These are phyloP conservation scores for Phrynocephalus forsythii DNA, from an alignment of 2,797 vertebrate genomes.

Conservation along the genomic window DNA sequence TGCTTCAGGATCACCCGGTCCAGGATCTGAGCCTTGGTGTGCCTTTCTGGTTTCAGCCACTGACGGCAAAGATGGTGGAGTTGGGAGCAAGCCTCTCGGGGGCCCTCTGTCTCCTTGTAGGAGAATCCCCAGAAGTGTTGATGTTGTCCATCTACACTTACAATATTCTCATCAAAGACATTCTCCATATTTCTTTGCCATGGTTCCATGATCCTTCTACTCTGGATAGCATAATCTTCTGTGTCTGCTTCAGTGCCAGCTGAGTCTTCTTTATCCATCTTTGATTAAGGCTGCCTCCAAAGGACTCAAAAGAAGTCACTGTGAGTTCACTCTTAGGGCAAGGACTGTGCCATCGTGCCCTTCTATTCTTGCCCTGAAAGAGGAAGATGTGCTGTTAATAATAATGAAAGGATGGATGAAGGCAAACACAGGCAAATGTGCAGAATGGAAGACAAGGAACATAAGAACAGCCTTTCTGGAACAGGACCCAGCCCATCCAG, in stretches of 20 bases:
- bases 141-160: not conserved
- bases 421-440: no score
- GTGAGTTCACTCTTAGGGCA: not conserved
- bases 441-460: no score
- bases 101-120: not conserved
- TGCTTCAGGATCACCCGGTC: no score
- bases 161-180: not conserved
- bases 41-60: no score
- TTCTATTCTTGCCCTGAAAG: no score
- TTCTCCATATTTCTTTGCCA: not conserved
- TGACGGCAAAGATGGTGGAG: not conserved
- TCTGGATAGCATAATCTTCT: not conserved
- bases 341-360: not conserved
- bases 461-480: no score
- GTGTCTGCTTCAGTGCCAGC: not conserved
- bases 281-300: not conserved
- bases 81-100: not conserved
- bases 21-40: no score
- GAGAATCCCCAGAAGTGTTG: not conserved
- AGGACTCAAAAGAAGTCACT: not conserved
- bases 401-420: no score
- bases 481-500: no score
- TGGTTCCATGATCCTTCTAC: not conserved
- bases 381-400: no score
- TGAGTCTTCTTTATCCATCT: not conserved